Evolutionary conservation across 1,140 invertebrate genomes (phyloP).

Genomic region (Plutomurus gul): DNA sequence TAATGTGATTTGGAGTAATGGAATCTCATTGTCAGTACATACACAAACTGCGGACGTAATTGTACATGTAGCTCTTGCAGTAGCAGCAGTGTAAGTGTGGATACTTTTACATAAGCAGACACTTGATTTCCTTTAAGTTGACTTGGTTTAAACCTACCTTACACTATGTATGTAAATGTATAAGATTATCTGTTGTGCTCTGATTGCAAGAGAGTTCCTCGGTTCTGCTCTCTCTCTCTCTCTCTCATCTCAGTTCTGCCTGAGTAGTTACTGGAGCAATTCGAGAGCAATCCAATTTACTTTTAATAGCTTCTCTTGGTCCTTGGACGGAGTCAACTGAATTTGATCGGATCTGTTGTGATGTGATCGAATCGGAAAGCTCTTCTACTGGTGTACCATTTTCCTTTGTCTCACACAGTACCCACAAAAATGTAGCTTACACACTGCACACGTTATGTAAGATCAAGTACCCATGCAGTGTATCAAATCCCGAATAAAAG

Average conservation of each 20-base stretch:
- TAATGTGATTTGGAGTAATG: slow-evolving; percentile 9
- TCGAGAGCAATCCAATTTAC: slow-evolving; percentile 33
- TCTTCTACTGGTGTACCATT: background rate
- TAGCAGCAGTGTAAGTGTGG: too few relatives aligned
- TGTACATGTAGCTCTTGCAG: background rate
- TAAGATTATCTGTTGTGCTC: background rate
- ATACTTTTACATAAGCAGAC: background rate
- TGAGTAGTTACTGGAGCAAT: slow-evolving; percentile 27
- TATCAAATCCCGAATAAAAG: too few relatives aligned
- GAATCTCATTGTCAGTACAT: background rate
- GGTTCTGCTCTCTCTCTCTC: background rate
- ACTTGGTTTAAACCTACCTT: background rate
- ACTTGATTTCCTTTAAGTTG: background rate
- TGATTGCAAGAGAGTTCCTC: background rate
- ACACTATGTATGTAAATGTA: background rate
- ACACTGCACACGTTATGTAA: background rate
- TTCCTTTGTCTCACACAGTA: too few relatives aligned
- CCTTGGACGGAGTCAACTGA: background rate
- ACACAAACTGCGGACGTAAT: background rate
- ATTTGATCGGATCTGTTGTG: background rate
- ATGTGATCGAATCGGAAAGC: slow-evolving; percentile 8
- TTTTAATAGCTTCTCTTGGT: slow-evolving; percentile 28
- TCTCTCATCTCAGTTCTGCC: background rate
- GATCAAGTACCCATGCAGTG: background rate
- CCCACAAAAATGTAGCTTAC: too few relatives aligned